phyloP scores from a whole-genome alignment of 2,113 vertebrate genomes.

The Acinonyx jubatus region DNA sequence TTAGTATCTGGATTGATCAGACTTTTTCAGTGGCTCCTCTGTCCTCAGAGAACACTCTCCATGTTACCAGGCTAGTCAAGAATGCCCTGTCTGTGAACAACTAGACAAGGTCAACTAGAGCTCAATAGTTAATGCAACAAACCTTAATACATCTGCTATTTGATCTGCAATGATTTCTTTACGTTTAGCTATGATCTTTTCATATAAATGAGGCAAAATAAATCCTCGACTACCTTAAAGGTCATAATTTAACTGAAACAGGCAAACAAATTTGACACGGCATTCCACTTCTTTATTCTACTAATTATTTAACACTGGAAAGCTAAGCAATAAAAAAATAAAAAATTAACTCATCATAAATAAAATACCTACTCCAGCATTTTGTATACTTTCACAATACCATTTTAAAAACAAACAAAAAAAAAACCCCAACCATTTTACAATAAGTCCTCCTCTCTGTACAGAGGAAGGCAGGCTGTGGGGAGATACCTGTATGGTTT shows the following conservation, averaged over 20 bases:
- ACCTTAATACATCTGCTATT: neutral
- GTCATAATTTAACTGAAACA: neutral
- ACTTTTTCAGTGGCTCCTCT: neutral
- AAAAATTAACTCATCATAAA: neutral
- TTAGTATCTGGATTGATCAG: neutral
- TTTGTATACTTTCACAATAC: neutral
- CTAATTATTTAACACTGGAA: neutral
- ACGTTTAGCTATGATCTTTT: neutral
- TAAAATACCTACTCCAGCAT: neutral
- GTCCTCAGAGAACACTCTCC: neutral
- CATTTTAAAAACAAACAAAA: neutral
- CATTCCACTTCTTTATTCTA: neutral
- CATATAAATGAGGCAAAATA: neutral
- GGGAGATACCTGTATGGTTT: conserved; percentile 94
- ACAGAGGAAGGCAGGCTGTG: rapidly evolving
- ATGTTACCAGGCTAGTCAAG: neutral
- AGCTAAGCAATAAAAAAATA: neutral
- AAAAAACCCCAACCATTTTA: neutral
- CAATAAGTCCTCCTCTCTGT: neutral
- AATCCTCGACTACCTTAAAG: neutral
- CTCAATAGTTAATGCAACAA: neutral
- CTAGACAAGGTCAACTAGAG: too few species aligned
- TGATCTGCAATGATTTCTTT: neutral
- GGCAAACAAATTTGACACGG: neutral
- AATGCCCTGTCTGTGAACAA: neutral